Evolutionary conservation across 2,113 vertebrate genomes (phyloP), one percentile per base, ranked within the genome.

Genomic region (Microtus richardsoni): DNA sequence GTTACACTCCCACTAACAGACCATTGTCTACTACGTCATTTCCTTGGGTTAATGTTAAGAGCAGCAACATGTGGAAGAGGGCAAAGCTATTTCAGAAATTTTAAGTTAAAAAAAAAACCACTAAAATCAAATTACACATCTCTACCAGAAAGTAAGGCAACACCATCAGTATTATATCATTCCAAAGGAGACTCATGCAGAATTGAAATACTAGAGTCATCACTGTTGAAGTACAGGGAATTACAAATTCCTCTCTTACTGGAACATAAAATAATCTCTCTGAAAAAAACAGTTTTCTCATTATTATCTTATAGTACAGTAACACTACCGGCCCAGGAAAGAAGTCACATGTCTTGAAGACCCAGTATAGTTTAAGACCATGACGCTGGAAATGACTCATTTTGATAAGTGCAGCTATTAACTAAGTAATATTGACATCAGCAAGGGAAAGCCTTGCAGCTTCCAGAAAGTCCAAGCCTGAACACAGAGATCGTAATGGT

Each of bases 171-270:
- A 73, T 90, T 83, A 92, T 10, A 83, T 78, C 84, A 77, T 88
- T 21, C 12, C 88, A 95, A 94, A 95, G 94, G 28, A 68, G 98
- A 64, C 41, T 84, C 84, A 86, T 54, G 7, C 58, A 92, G 91
- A 97, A 89, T 79, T 88, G 77, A 97, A 80, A 36, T 94, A 60
- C n/a, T 73, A 89, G 19, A 94, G 49, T 71, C 90, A 88, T 49
- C 78, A 14, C 22, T 92, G 33, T 74, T 74, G 91, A 98, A 98
- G 93, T 97, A 87, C 2, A 90, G 97, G 93, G 78, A 71, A 96
- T 39, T 39, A 26, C 64, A 95, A 97, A 52, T 41, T 94, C 80
- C 44, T 95, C 79, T 90, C 71, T 85, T 95, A 97, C 96, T 96
- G 85, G 80, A 92, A 97, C 60, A 74, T 39, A 44, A 74, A 94